A percentile compares a stretch with the other conserved stretches of the same genome.
phyloP scores from a whole-genome alignment of 1,140 invertebrate species.

The Liolophura sinensis region DNA sequence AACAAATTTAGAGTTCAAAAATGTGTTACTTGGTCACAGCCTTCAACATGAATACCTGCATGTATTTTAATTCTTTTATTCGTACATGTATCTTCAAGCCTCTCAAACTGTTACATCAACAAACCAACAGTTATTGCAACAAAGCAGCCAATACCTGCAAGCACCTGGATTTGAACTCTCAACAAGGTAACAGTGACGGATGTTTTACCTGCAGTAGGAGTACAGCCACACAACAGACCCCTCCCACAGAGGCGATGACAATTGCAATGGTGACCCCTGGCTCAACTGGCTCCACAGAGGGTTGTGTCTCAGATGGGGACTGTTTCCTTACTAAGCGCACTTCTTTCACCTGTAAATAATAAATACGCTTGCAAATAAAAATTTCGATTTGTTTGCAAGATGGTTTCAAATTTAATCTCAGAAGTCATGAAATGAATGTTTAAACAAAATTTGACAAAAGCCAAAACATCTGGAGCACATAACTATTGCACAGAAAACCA shows the following conservation, averaged over 20 bases:
- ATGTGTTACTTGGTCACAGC: too few relatives aligned
- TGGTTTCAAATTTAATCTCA: not conserved
- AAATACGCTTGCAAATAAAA: not conserved
- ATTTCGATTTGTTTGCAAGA: not conserved
- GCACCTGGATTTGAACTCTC: not conserved
- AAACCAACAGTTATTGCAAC: not conserved
- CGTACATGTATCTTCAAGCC: too few relatives aligned
- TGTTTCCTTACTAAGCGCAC: not conserved
- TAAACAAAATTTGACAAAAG: too few relatives aligned
- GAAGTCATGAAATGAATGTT: too few relatives aligned
- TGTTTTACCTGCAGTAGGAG: constrained; percentile 45
- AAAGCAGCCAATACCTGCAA: not conserved
- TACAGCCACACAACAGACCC: constrained; percentile 40
- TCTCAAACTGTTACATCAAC: not conserved
- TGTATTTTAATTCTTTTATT: too few relatives aligned
- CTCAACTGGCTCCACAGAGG: constrained; percentile 3
- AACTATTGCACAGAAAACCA: too few relatives aligned
- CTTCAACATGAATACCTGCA: too few relatives aligned
- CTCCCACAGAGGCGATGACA: constrained; percentile 43
- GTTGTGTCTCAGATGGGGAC: not conserved
- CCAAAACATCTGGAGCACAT: too few relatives aligned
- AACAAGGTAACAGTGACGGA: not conserved
- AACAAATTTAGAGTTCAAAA: too few relatives aligned
- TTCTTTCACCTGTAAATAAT: not conserved
- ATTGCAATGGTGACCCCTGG: constrained; percentile 45